Evolutionary conservation across 1,140 invertebrate genomes (phyloP).

Genomic region (Diachasmimorpha longicaudata): DNA sequence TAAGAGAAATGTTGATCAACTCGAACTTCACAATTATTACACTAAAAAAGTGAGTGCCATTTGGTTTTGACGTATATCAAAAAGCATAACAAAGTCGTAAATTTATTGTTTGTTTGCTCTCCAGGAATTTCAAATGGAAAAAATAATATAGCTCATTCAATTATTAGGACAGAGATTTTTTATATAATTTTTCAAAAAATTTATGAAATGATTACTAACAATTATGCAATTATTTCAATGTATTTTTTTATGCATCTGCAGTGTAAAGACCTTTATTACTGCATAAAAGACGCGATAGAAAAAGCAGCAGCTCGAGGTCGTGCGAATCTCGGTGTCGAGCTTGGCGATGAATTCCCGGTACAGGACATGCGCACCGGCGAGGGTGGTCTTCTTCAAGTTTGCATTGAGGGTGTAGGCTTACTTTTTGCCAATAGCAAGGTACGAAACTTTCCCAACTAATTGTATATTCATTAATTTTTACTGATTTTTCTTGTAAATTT

Average conservation of each 20-base stretch:
- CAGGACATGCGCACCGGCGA: conserved; percentile 96
- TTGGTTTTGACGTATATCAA: no score
- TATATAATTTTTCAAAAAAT: no score
- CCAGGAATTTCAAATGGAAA: no score
- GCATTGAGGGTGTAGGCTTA: conserved; percentile 98
- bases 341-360: conserved; percentile 98
- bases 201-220: no score
- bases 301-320: conserved; percentile 85
- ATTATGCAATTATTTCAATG: no score
- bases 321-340: conserved; percentile 75
- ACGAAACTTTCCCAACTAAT: conserved; percentile 39
- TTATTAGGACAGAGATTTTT: no score
- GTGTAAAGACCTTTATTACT: conserved; percentile 98
- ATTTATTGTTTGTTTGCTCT: no score
- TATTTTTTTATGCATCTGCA: conserved; percentile 56
- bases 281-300: conserved; percentile 99
- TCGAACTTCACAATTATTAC: conserved; percentile 97
- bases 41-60: conserved; percentile 88
- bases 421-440: conserved; percentile 99
- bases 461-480: neutral
- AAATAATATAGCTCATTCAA: no score
- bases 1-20: conserved; percentile 87
- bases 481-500: conserved; percentile 1
- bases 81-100: no score
- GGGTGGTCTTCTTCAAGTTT: conserved; percentile 97